These are phyloP conservation scores for Tachina fera DNA, from an alignment of 2,888 invertebrate species.

Conservation along the genomic window DNA sequence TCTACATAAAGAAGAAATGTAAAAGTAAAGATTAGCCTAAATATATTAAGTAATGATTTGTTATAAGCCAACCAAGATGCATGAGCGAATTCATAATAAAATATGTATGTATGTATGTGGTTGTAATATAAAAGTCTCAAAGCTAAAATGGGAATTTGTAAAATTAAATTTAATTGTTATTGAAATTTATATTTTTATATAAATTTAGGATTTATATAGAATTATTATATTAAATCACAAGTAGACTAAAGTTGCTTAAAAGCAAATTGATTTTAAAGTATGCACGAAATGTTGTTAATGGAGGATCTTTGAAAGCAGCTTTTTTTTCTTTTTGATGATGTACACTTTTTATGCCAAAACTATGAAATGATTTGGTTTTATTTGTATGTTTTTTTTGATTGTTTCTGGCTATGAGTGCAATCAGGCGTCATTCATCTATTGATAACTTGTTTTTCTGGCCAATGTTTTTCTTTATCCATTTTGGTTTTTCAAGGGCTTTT, in stretches of 20 bases:
- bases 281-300: not conserved
- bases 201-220: not conserved
- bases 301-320: not conserved
- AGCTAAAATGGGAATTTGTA: slow-evolving; percentile 17
- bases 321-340: not conserved
- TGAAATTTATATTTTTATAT: slow-evolving; percentile 25
- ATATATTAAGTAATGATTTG: slow-evolving; percentile 44
- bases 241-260: not conserved
- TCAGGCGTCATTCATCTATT: slow-evolving; percentile 47
- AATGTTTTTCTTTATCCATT: slow-evolving; percentile 8
- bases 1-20: not conserved
- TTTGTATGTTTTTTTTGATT: not conserved
- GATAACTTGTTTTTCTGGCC: slow-evolving; percentile 47
- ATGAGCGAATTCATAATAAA: not conserved
- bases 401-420: slow-evolving; percentile 36
- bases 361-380: slow-evolving; percentile 10
- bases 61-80: slow-evolving; percentile 2
- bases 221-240: not conserved
- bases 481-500: slow-evolving; percentile 25
- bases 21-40: slow-evolving; percentile 47
- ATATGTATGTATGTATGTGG: no score
- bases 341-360: not conserved
- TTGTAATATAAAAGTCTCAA: not conserved
- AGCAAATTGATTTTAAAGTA: not conserved
- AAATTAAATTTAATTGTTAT: slow-evolving; percentile 52